Conservation (phyloP, 1,140 invertebrate genomes). For the Trachelipus rathkii region DNA sequence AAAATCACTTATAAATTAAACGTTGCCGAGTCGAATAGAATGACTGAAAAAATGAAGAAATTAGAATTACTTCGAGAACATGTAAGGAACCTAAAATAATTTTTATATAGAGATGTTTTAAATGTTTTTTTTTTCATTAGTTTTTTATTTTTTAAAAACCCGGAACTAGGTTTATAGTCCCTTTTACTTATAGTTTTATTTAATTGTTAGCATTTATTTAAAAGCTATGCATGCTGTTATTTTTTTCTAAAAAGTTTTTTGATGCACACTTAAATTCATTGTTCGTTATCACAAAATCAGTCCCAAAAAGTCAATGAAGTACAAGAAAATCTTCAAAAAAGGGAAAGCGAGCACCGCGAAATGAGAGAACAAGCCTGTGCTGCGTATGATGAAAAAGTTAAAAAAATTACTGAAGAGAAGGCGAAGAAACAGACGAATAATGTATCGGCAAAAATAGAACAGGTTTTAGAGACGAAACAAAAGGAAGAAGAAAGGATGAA, state of each 20-base stretch:
- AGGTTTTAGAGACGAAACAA: conserved; percentile 28
- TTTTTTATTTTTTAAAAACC: neutral
- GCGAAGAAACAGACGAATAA: conserved; percentile 15
- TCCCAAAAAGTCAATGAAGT: conserved; percentile 34
- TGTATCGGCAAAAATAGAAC: conserved; percentile 34
- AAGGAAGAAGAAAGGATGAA: conserved; percentile 39
- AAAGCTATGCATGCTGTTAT: neutral
- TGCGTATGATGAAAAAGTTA: conserved; percentile 33
- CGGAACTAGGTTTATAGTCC: neutral
- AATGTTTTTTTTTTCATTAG: conserved; percentile 3
- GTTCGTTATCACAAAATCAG: conserved; percentile 24
- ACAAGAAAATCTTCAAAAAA: conserved; percentile 37
- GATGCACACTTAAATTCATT: conserved; percentile 20
- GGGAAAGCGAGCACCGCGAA: conserved; percentile 38
- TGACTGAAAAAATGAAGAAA: conserved; percentile 73
- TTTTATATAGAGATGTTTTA: neutral
- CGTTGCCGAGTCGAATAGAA: conserved; percentile 68
- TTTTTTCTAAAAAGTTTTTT: neutral
- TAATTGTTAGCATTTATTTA: neutral
- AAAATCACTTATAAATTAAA: conserved; percentile 69
- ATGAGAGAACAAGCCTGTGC: conserved; percentile 29
- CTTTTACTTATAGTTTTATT: neutral
- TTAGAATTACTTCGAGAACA: conserved; percentile 73
- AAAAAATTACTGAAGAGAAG: conserved; percentile 38
- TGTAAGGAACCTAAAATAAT: conserved; percentile 60